Base-by-base conservation (phyloP, 2,797 vertebrate genomes). In the Saxicola maurus region DNA sequence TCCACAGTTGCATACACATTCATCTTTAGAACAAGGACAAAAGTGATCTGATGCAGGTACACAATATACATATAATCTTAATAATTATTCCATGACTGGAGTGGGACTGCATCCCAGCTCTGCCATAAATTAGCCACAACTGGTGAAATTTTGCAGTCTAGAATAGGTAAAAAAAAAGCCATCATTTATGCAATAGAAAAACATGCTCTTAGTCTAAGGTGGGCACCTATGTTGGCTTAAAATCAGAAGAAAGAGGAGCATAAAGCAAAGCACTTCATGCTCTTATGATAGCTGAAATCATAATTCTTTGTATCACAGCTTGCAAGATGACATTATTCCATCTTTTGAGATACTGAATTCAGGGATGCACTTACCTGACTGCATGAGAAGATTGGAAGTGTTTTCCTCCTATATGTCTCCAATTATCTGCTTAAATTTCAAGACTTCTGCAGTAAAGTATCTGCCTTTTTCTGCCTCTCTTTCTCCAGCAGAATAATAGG, bases 401-500 rank as follows among this genome's bases (percentile, higher is more conserved):
- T 82, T 94, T 85, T 89, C 35, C 8, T 87, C 14, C 28, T 77
- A 0, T 65, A 37, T 30, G n/a, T 61, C 49, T 59, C 51, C 49
- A 89, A 60, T 79, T 90, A 92, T 64, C 37, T 74, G 37, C 57
- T 82, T 82, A 61, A 21, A 74, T 89, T 91, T 91, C 30, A 85
- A 89, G 79, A 85, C 6, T 93, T 90, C 68, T 68, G 69, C 68
- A 37, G 53, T 43, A 45, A 90, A 80, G 57, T 77, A 31, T 35
- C 64, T 64, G 45, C 20, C 18, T 88, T 82, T 77, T 84, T 76
- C 78, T 90, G 53, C n/a, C 55, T 91, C 35, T 71, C 56, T 62
- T 85, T 85, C 75, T 86, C 76, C 76, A 87, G 51, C 8, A 89
- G 68, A 91, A 92, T 87, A 93, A 83, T 55, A 89, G 79, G 57